Evolutionary conservation across 2,797 vertebrate species (phyloP).

Genomic region (Scolopax rusticola): DNA sequence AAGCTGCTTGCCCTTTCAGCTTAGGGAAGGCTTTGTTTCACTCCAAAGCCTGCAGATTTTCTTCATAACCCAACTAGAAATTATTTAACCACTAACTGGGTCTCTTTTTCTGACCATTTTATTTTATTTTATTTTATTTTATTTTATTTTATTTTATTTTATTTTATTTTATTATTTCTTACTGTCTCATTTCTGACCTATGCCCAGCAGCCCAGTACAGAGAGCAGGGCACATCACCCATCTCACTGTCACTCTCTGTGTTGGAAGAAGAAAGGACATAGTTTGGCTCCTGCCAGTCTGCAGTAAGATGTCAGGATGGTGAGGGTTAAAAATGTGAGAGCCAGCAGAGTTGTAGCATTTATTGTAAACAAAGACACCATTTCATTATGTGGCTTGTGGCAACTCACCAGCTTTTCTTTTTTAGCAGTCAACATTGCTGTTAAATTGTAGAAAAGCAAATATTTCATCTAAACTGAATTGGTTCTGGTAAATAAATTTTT

Average conservation of each 20-base stretch:
- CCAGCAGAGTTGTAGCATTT: neutral
- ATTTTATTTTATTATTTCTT: neutral
- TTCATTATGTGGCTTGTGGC: neutral
- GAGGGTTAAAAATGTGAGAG: neutral
- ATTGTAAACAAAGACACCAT: neutral
- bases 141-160: neutral
- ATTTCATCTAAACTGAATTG: conserved; percentile 2
- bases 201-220: neutral
- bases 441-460: conserved; percentile 52
- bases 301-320: neutral
- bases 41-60: neutral
- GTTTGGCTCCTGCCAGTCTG: neutral
- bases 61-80: neutral
- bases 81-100: neutral
- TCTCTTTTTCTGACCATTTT: neutral
- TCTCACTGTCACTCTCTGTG: neutral
- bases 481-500: conserved; percentile 21
- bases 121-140: neutral
- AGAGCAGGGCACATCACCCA: neutral
- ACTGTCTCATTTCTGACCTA: neutral
- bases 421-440: neutral
- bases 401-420: neutral
- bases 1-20: neutral
- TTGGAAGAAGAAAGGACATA: neutral
- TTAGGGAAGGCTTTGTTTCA: neutral